Conservation (phyloP, 2,797 vertebrate species). For the Gobionotothen gibberifrons region DNA sequence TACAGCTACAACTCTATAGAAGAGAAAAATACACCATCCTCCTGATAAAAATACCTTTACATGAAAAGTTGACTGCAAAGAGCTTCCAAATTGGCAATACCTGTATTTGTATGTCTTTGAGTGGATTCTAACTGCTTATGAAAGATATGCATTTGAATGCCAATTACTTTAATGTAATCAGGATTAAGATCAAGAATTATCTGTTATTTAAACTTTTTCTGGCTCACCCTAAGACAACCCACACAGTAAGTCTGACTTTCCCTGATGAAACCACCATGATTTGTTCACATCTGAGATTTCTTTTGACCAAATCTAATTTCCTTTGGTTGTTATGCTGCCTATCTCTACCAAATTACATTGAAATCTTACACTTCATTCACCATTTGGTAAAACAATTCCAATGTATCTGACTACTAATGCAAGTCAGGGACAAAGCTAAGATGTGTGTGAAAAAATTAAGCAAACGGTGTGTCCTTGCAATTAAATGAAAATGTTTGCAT, state of each 20-base stretch:
- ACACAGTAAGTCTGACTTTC: not conserved
- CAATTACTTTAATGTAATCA: not conserved
- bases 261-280: slow-evolving; percentile 8
- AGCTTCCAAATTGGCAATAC: not conserved
- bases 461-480: slow-evolving; percentile 25
- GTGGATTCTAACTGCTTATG: not conserved
- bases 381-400: slow-evolving; percentile 24
- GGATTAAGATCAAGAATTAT: slow-evolving; percentile 10
- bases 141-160: not conserved
- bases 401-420: slow-evolving; percentile 23
- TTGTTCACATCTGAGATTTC: not conserved
- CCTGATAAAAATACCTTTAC: not conserved
- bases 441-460: slow-evolving; percentile 35
- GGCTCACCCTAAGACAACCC: slow-evolving; percentile 1
- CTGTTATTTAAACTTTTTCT: not conserved
- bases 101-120: not conserved
- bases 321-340: slow-evolving; percentile 4
- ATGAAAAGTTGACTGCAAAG: not conserved
- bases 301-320: not conserved
- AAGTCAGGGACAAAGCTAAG: slow-evolving; percentile 7
- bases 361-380: slow-evolving; percentile 26
- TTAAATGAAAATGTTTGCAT: slow-evolving; percentile 16
- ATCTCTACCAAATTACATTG: slow-evolving; percentile 7
- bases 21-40: too few relatives aligned
- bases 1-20: too few relatives aligned